These are phyloP conservation scores for Oscheius sp. DNA, from an alignment of 2,888 invertebrate species.

Conservation along the genomic window DNA sequence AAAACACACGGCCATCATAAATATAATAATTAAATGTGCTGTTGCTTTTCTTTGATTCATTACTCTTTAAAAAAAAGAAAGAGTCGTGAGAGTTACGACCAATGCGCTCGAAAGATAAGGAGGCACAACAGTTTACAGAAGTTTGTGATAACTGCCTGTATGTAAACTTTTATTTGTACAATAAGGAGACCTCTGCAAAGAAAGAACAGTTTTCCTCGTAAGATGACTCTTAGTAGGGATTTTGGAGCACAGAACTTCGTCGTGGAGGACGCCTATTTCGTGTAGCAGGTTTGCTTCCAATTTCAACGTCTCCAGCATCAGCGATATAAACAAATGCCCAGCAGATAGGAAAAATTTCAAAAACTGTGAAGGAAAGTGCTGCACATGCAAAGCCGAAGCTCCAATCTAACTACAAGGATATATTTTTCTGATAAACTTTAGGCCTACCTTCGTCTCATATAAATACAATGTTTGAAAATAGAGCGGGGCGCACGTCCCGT, in stretches of 20 bases:
- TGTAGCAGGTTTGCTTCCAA: not conserved
- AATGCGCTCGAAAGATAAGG: not conserved
- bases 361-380: not conserved
- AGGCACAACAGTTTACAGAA: too few species aligned
- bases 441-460: slow-evolving; percentile 2
- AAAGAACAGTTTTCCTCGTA: too few species aligned
- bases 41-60: too few species aligned
- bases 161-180: not conserved
- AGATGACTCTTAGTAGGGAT: too few species aligned
- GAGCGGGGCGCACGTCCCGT: not conserved
- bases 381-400: slow-evolving; percentile 10
- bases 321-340: slow-evolving; percentile 12
- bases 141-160: too few species aligned
- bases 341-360: slow-evolving; percentile 2
- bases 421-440: not conserved
- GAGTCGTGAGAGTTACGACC: not conserved
- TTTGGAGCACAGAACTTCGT: too few species aligned
- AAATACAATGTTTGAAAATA: not conserved
- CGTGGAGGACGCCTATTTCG: slow-evolving; percentile 1
- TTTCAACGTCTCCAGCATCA: slow-evolving; percentile 1
- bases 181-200: not conserved
- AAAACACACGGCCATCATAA: slow-evolving; percentile 6
- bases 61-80: not conserved
- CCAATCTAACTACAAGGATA: not conserved
- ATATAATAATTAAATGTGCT: not conserved